Percentiles rank a stretch among this genome's conserved stretches.
Conservation (phyloP, 2,113 vertebrate genomes). For the Malurus alboscapulatus region DNA sequence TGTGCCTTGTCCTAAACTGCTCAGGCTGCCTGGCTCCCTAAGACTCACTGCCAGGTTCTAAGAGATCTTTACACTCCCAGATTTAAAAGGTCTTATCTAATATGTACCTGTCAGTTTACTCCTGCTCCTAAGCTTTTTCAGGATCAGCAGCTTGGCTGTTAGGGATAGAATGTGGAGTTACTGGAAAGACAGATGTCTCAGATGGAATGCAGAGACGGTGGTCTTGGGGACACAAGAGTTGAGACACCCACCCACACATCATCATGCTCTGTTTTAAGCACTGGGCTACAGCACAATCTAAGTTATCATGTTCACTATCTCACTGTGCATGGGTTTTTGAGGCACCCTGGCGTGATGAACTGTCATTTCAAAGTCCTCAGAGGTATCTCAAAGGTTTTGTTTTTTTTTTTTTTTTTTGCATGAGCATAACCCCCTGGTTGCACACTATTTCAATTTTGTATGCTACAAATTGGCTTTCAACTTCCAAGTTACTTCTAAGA, state of each 20-base stretch:
- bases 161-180: neutral
- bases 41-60: neutral
- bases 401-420: neutral
- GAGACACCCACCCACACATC: neutral
- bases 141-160: neutral
- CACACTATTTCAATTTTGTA: neutral
- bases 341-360: neutral
- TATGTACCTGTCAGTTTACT: neutral
- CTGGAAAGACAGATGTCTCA: neutral
- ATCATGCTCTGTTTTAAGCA: neutral
- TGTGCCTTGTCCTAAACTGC: neutral
- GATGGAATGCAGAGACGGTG: neutral
- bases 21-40: neutral
- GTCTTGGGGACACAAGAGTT: neutral
- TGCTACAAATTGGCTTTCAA: neutral
- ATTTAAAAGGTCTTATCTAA: neutral
- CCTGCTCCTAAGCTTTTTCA: neutral
- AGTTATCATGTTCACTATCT: neutral
- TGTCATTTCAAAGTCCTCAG: neutral
- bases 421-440: neutral
- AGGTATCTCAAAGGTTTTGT: neutral
- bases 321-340: neutral
- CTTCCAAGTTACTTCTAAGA: neutral
- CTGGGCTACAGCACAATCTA: neutral
- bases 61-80: neutral